Evolutionary conservation across 2,888 invertebrate species (phyloP).

Genomic region (Aporophyla lueneburgensis): DNA sequence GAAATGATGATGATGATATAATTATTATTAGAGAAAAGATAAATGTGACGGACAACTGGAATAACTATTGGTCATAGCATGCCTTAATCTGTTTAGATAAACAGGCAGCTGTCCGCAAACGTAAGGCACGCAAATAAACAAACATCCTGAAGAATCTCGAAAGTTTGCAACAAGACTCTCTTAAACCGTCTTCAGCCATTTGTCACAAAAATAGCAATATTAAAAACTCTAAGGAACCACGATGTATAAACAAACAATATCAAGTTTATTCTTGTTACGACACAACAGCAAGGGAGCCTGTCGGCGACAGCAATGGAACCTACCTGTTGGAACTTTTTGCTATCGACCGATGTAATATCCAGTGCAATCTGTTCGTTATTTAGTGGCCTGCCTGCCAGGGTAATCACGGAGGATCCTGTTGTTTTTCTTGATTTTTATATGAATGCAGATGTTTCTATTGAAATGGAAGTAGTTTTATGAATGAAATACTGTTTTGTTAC

Average conservation of each 20-base stretch:
- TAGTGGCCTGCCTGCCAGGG: slow-evolving; percentile 27
- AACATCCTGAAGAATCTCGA: not conserved
- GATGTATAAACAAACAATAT: slow-evolving; percentile 53
- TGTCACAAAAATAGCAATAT: slow-evolving; percentile 4
- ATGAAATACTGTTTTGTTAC: not conserved
- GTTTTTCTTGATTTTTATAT: slow-evolving; percentile 19
- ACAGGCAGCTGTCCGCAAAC: not conserved
- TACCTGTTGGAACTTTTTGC: slow-evolving; percentile 57
- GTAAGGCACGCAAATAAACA: not conserved
- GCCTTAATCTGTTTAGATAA: not conserved
- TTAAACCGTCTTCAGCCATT: not conserved
- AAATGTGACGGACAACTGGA: not conserved
- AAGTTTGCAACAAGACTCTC: not conserved
- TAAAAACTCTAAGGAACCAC: slow-evolving; percentile 8
- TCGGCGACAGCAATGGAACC: slow-evolving; percentile 52
- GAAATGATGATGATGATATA: no score
- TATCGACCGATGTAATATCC: slow-evolving; percentile 47
- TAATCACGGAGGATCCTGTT: slow-evolving; percentile 37
- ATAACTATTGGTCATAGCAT: no score
- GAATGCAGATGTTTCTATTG: slow-evolving; percentile 20
- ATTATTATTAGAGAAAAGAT: not conserved
- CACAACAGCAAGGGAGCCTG: slow-evolving; percentile 18
- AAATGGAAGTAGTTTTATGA: slow-evolving; percentile 11
- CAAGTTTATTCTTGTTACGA: slow-evolving; percentile 48
- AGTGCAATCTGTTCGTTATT: slow-evolving; percentile 49